A percentile compares a stretch with the other conserved stretches of the same genome.
phyloP scores from a whole-genome alignment of 2,797 vertebrate genomes.

The Columba guinea region DNA sequence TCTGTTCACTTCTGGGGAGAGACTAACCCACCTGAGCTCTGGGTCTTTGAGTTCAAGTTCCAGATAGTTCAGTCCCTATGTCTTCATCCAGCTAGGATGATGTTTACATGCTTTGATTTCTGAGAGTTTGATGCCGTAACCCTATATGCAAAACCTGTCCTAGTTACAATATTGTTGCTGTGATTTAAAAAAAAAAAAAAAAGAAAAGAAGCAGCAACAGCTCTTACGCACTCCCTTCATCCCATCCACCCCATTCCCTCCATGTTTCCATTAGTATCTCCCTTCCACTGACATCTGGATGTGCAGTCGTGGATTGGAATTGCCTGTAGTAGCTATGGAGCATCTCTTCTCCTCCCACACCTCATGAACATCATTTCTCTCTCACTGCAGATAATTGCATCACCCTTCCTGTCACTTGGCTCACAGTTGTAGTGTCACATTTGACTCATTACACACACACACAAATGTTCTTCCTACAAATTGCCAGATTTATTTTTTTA shows the following conservation, averaged over 20 bases:
- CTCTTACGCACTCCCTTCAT: not conserved
- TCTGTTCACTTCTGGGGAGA: not conserved
- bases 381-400: conserved; percentile 67
- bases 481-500: not conserved
- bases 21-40: not conserved
- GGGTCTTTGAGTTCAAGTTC: not conserved
- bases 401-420: conserved; percentile 46
- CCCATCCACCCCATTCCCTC: not conserved
- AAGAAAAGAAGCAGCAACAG: not conserved
- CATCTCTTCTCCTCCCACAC: conserved; percentile 57
- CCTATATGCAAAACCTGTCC: conserved; percentile 58
- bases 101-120: conserved; percentile 35
- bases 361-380: conserved; percentile 49
- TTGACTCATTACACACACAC: conserved; percentile 33
- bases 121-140: conserved; percentile 16
- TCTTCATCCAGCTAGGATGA: not conserved
- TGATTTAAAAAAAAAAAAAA: not conserved
- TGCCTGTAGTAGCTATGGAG: conserved; percentile 16
- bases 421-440: conserved; percentile 66
- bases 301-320: not conserved
- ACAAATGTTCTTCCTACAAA: conserved; percentile 21
- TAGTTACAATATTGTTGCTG: not conserved
- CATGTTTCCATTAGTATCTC: not conserved
- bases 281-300: conserved; percentile 5
- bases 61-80: not conserved